Percentiles rank a stretch among this genome's conserved stretches.
phyloP scores from a whole-genome alignment of 2,888 invertebrate species.

The Ramazzottius varieornatus region DNA sequence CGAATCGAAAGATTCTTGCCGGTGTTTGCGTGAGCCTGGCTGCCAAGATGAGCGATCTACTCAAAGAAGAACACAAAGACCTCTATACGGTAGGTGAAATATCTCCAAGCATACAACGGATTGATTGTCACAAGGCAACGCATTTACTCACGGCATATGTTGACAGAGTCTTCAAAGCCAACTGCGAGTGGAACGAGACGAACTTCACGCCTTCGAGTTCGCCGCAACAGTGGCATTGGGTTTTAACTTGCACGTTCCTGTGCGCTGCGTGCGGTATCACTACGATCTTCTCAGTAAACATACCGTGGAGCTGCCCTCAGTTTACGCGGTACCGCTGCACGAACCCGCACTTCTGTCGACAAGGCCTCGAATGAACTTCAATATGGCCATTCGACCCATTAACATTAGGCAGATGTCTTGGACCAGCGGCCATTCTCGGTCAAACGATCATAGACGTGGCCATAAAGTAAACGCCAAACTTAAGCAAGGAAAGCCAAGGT shows the following conservation, averaged over 20 bases:
- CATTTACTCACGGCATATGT: too few relatives aligned
- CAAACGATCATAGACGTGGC: too few relatives aligned
- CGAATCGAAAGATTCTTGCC: not conserved
- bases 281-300: not conserved
- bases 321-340: not conserved
- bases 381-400: not conserved
- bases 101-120: not conserved
- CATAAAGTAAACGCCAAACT: too few relatives aligned
- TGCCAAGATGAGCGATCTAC: constrained; percentile 2
- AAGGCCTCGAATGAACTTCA: not conserved
- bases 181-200: not conserved
- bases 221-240: not conserved
- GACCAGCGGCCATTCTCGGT: too few relatives aligned
- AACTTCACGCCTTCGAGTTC: not conserved
- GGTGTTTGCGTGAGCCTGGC: not conserved
- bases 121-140: not conserved
- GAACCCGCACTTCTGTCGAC: not conserved
- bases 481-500: too few relatives aligned
- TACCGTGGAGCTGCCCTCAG: not conserved
- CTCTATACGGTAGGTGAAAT: not conserved
- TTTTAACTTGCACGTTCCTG: not conserved
- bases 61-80: not conserved
- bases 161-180: not conserved
- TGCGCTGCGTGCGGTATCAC: not conserved
- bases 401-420: not conserved